Percentiles rank a stretch among this genome's conserved stretches.
Conservation (phyloP, 2,113 vertebrate species). For the Cavia aperea region DNA sequence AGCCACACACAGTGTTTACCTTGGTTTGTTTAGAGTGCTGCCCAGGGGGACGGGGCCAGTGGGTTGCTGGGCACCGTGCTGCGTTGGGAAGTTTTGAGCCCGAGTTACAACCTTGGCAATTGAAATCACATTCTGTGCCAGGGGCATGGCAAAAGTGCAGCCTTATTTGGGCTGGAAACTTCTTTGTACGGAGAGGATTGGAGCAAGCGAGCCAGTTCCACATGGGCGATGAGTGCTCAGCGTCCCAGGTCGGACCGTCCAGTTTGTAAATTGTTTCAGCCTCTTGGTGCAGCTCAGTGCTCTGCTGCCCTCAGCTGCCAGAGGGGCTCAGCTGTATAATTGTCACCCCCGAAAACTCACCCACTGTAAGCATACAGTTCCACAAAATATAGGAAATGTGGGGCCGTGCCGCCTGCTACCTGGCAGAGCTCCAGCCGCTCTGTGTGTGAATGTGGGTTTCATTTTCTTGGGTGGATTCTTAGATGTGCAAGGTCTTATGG, state of each 20-base stretch:
- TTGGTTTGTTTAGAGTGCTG: neutral
- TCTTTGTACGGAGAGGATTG: neutral
- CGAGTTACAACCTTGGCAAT: constrained; percentile 15
- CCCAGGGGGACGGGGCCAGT: neutral
- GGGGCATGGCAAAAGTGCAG: neutral
- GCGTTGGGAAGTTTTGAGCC: neutral
- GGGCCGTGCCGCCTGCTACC: accelerated
- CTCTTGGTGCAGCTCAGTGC: neutral
- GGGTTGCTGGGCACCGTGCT: neutral
- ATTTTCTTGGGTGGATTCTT: neutral
- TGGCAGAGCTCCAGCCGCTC: accelerated
- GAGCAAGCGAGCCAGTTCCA: neutral
- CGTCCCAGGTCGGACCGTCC: neutral
- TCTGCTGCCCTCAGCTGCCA: neutral
- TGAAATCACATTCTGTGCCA: constrained; percentile 13
- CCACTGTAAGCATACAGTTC: accelerated
- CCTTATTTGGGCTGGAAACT: constrained; percentile 74
- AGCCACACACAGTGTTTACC: neutral
- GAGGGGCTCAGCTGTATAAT: accelerated
- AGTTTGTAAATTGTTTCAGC: accelerated
- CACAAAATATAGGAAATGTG: accelerated
- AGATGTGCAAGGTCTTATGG: neutral
- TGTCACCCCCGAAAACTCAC: accelerated
- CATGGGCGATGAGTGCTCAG: accelerated
- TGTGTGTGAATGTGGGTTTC: neutral